Conservation (phyloP, 2,888 invertebrate genomes). For the Cryptocheilus praepositus region DNA sequence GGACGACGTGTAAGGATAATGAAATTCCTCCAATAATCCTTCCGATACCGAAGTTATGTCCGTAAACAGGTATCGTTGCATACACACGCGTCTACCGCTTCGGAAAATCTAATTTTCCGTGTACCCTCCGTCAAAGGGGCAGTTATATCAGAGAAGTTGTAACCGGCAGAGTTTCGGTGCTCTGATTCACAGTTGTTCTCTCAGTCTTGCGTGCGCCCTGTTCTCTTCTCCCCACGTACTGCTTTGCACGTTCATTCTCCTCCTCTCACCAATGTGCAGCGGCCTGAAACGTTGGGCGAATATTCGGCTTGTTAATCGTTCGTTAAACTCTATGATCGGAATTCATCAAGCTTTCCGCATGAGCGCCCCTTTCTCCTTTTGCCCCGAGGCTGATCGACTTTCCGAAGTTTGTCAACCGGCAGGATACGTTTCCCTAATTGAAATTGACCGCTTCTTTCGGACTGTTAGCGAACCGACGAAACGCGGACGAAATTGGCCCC, state of each 20-base stretch:
- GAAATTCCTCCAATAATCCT: conserved; percentile 20
- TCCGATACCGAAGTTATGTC: conserved; percentile 39
- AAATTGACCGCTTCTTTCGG: background rate
- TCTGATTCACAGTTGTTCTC: conserved; percentile 20
- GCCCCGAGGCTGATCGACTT: conserved; percentile 31
- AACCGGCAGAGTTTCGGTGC: conserved; percentile 29
- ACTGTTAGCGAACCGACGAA: background rate
- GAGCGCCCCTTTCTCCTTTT: conserved; percentile 38
- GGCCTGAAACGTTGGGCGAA: conserved; percentile 35
- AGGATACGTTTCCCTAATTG: too few species aligned
- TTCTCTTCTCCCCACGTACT: conserved; percentile 1
- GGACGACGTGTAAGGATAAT: background rate
- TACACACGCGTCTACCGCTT: conserved; percentile 24
- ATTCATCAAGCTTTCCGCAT: conserved; percentile 48
- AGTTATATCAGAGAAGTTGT: conserved; percentile 39
- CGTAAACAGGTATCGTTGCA: conserved; percentile 37
- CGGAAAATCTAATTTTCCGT: conserved; percentile 27
- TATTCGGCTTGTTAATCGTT: conserved; percentile 58
- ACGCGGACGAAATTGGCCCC: too few species aligned
- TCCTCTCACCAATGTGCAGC: background rate
- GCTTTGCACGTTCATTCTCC: conserved; percentile 7
- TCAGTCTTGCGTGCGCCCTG: conserved; percentile 1
- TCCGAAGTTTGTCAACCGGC: conserved; percentile 28
- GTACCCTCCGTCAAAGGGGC: conserved; percentile 36
- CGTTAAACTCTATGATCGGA: conserved; percentile 49